These are phyloP conservation scores for Stenurella melanura DNA, from an alignment of 2,888 invertebrate genomes.

Conservation along the genomic window DNA sequence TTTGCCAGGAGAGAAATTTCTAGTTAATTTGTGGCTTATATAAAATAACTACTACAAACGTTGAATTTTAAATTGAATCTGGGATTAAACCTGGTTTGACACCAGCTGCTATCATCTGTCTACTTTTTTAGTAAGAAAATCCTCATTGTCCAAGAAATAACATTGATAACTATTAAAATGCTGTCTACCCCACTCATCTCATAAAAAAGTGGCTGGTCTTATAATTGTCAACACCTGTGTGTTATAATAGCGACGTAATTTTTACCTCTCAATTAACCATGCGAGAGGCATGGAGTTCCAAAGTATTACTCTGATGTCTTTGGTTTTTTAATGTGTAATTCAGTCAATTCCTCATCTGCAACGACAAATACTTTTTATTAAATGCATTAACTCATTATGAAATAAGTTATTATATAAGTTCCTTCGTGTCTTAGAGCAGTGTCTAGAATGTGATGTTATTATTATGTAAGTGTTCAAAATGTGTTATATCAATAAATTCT, in stretches of 20 bases:
- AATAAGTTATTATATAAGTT: slow-evolving; percentile 47
- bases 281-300: slow-evolving; percentile 2
- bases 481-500: slow-evolving; percentile 46
- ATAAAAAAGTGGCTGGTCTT: background rate
- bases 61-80: too few species aligned
- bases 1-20: too few species aligned
- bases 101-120: too few species aligned
- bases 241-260: background rate
- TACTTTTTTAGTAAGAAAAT: too few species aligned
- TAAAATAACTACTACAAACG: too few species aligned
- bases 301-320: slow-evolving; percentile 29
- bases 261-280: background rate
- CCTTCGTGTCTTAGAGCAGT: slow-evolving; percentile 53
- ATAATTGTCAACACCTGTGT: background rate
- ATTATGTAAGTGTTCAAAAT: slow-evolving; percentile 53
- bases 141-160: too few species aligned
- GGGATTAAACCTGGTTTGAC: too few species aligned
- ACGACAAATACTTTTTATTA: slow-evolving; percentile 25
- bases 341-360: slow-evolving; percentile 39
- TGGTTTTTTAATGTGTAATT: slow-evolving; percentile 32
- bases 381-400: slow-evolving; percentile 42
- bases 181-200: background rate
- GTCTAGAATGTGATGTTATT: slow-evolving; percentile 58
- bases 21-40: too few species aligned
- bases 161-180: background rate